Base-by-base conservation (phyloP, 2,113 vertebrate species). In the Andinoacara biseriatus region DNA sequence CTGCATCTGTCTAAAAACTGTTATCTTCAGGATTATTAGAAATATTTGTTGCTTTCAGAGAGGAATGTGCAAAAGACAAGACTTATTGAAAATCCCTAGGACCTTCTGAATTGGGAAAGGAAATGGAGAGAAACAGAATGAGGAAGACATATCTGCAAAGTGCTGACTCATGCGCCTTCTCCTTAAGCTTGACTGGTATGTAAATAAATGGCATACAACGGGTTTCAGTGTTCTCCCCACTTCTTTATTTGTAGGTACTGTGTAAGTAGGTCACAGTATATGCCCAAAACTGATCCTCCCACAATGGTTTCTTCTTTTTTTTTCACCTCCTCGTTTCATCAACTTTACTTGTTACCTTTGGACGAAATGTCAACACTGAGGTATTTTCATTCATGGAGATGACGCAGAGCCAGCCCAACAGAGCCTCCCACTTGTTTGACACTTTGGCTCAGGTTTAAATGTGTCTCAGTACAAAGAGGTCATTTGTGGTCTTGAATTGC, bases 161-260 rank as follows among this genome's bases (percentile, higher is more conserved):
- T 90, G 86, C 87, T 84, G 86, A 91, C 69, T 91, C 40, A 46
- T 59, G 80, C 82, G 74, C 56, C 61, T 83, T 61, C 26, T 78
- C 20, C 63, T 20, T 69, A 76, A 80, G 29, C 15, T 75, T 33
- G 56, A 65, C 63, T 80, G 1, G 9, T 49, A 49, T 72, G 7
- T 24, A 67, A 35, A 29, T 2, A 3, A 43, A 49, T n/a, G 7
- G 2, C 38, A 5, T 22, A 33, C 9, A 76, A 58, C 7, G 14
- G 49, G 33, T 14, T 33, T 2, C n/a, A 3, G 3, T 65, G n/a
- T 15, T 77, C 26, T 46, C 5, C n/a, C 6, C 59, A 22, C 54
- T 38, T 46, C 18, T 62, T 26, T 35, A 46, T 80, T 63, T 75
- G 65, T 79, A 31, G 57, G 15, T 78, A 58, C 54, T 11, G 14